Evolutionary conservation across 1,140 invertebrate genomes (phyloP).

Genomic region (Philopotamus ludificatus): DNA sequence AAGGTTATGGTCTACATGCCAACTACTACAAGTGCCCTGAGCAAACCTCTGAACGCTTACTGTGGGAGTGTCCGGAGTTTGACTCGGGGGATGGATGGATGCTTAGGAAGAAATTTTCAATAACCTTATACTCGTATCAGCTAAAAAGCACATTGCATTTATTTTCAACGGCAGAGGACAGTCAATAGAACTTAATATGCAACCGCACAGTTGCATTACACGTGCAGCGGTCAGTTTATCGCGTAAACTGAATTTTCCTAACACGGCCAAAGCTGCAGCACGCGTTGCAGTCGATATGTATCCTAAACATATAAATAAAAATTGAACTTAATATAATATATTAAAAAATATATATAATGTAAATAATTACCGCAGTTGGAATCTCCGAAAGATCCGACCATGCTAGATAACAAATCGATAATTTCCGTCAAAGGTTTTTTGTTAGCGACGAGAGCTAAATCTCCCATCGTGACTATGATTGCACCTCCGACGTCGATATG

Average conservation of each 20-base stretch:
- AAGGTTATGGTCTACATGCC: no score
- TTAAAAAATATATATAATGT: slow-evolving; percentile 43
- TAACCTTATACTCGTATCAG: slow-evolving; percentile 47
- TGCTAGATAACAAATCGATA: slow-evolving; percentile 12
- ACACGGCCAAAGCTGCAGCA: slow-evolving; percentile 44
- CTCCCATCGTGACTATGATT: slow-evolving; percentile 20
- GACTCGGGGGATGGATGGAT: no score
- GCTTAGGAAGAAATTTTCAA: neutral
- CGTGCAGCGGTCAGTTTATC: slow-evolving; percentile 45
- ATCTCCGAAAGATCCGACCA: slow-evolving; percentile 16
- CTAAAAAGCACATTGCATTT: slow-evolving; percentile 50
- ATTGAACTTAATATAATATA: neutral
- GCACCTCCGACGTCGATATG: neutral
- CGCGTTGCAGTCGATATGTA: slow-evolving; percentile 12
- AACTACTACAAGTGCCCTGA: no score
- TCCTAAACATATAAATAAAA: slow-evolving; percentile 9
- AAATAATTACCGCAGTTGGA: neutral
- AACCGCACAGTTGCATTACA: slow-evolving; percentile 45
- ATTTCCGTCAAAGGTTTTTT: slow-evolving; percentile 12
- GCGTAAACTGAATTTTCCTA: slow-evolving; percentile 49
- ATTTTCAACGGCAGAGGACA: slow-evolving; percentile 45
- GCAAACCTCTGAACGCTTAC: no score
- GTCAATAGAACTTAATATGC: slow-evolving; percentile 40
- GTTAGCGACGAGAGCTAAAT: slow-evolving; percentile 24
- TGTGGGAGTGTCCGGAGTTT: no score